A percentile compares a stretch with the other conserved stretches of the same genome.
Evolutionary conservation across 2,888 invertebrate species (phyloP).

Genomic region (Nemotelus pantherinus): DNA sequence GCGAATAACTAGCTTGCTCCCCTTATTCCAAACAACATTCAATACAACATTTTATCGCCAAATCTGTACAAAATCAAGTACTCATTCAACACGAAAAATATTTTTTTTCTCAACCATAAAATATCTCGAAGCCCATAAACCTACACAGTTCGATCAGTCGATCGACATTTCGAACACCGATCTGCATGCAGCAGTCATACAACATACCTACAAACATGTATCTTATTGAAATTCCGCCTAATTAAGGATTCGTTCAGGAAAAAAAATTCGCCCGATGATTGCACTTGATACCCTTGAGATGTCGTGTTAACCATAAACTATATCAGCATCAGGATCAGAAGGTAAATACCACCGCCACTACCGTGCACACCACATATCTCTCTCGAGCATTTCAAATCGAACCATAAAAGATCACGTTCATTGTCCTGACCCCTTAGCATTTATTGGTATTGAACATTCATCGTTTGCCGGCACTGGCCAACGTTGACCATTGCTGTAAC

Average conservation of each 20-base stretch:
- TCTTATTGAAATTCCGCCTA: conserved; percentile 49
- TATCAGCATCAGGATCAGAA: conserved; percentile 46
- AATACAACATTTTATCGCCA: neutral
- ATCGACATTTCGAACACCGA: neutral
- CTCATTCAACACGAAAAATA: no score
- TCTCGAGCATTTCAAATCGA: conserved; percentile 28
- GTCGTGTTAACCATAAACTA: conserved; percentile 52
- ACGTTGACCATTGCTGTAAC: neutral
- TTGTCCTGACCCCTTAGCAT: conserved; percentile 2
- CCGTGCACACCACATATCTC: conserved; percentile 39
- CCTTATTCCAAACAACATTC: no score
- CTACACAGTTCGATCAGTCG: conserved; percentile 18
- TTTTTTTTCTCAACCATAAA: neutral
- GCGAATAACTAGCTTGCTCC: no score
- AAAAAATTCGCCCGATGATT: conserved; percentile 41
- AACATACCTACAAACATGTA: conserved; percentile 39
- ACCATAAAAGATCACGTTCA: conserved; percentile 42
- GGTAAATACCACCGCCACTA: conserved; percentile 44
- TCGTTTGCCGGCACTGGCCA: neutral
- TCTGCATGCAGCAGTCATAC: conserved; percentile 4
- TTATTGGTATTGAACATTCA: conserved; percentile 9
- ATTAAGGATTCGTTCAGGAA: conserved; percentile 50
- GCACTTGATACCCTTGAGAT: conserved; percentile 51
- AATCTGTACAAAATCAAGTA: neutral
- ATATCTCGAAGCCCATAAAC: conserved; percentile 8